Base-by-base conservation (phyloP, 2,888 invertebrate genomes). In the Sinelater perroti region DNA sequence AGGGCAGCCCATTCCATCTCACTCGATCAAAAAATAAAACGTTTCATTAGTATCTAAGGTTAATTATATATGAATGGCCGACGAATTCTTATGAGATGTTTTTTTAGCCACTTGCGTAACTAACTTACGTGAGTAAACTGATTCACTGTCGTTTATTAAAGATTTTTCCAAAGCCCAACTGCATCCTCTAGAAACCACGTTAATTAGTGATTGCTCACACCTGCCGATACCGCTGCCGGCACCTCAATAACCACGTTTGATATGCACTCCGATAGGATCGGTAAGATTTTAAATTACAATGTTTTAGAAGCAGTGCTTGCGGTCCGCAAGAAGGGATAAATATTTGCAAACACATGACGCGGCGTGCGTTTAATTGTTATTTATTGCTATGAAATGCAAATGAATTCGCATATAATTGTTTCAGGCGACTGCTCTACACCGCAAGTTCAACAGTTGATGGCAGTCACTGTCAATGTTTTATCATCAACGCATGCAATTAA, bases 161-260 rank as follows among this genome's bases (percentile, higher is more conserved):
- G n/a, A n/a, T n/a, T n/a, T n/a, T n/a, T n/a, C n/a, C n/a, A n/a
- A n/a, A n/a, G n/a, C n/a, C n/a, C n/a, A 62, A 63, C 57, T 61
- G 44, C 61, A 59, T 63, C 60, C 63, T 52, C 46, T 18, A 52
- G 42, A 33, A 33, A 26, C 45, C 40, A 20, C 45, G 36, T 40
- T 57, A 60, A 66, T 63, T 57, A 57, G 47, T 51, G 62, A 66
- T 62, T 54, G 44, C 56, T 17, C 53, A 45, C 62, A 62, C 65
- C 62, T 60, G 65, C 64, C 63, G 55, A 31, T 53, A 26, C 21
- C 49, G 46, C 42, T 49, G 47, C 49, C 44, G 49, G 31, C 31
- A 17, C 35, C 42, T 36, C 33, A 35, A 50, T 56, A 50, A 56
- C 40, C 33, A 13, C 49, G 50, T 56, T 50, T 8, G 44, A 21